These are phyloP conservation scores for Catocala fraxini DNA, from an alignment of 2,888 invertebrate genomes.

Conservation along the genomic window DNA sequence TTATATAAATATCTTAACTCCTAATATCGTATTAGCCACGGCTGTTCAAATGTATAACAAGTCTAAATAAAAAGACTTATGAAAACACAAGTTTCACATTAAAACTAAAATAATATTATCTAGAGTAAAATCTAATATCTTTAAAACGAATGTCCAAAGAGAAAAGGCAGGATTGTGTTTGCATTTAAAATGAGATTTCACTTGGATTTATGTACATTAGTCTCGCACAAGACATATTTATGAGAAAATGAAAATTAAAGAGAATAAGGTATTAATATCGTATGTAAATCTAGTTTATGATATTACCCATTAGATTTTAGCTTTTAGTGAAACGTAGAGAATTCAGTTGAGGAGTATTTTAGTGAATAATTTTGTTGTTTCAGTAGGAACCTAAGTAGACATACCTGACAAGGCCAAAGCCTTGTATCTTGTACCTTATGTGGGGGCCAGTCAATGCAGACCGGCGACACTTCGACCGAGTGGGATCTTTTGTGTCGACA, in stretches of 20 bases:
- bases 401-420: no score
- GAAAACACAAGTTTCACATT: neutral
- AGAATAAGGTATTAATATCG: constrained; percentile 6
- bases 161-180: constrained; percentile 25
- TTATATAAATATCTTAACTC: no score
- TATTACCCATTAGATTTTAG: neutral
- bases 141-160: constrained; percentile 19
- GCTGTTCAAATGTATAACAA: neutral
- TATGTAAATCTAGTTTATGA: neutral
- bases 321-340: no score
- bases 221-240: constrained; percentile 7
- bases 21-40: no score
- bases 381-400: no score
- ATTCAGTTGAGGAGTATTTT: no score
- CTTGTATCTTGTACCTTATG: no score
- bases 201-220: constrained; percentile 17
- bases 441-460: no score
- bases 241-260: constrained; percentile 8
- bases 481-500: no score
- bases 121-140: constrained; percentile 13
- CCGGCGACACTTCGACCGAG: no score
- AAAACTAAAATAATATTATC: constrained; percentile 5
- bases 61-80: neutral
- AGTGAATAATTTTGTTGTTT: no score
- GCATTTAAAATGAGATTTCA: constrained; percentile 33